Base-by-base conservation (phyloP, 2,888 invertebrate genomes). In the Drosophila maculinotata region DNA sequence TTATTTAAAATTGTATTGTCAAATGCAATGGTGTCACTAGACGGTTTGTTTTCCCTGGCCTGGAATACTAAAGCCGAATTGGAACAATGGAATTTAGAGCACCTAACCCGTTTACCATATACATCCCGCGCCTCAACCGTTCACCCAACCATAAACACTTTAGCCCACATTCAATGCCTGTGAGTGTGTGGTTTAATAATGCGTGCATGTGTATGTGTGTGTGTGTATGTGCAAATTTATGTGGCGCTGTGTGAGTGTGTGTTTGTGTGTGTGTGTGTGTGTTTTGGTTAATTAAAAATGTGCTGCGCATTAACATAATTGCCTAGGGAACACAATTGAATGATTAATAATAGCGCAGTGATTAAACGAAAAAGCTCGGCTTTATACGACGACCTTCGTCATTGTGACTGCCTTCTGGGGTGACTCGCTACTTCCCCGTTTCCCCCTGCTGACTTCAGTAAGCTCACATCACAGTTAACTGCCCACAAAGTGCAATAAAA, bases 241-340 rank as follows among this genome's bases (percentile, higher is more conserved):
- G 17, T 17, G 36, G 14, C 2, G 10, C n/a, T 15, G 20, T 31
- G 44, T n/a, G n/a, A n/a, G n/a, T n/a, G n/a, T 47, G 53, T 51
- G 44, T 31, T 26, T 38, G 51, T 44, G 41, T 49, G 6, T 35
- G 39, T 20, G 36, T 33, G 57, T 41, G 63, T 70, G 54, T 59
- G 49, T 51, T 62, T 65, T 38, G 73, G 76, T 79, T 79, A 79
- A 79, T 79, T 79, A 79, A 82, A 79, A 76, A 76, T 79, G 75
- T 76, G 79, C 69, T 82, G 68, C 59, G 65, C 77, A 80, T 82
- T 80, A 75, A 76, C 75, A 82, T 82, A 80, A 80, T 80, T 80
- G 77, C 77, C 74, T 51, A 63, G 82, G 79, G 79, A 82, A 69
- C 67, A 80, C 79, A 80, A 79, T 79, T 79, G 77, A 80, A 82